Evolutionary conservation across 1,140 invertebrate species (phyloP).

Genomic region (Heterodera schachtii): DNA sequence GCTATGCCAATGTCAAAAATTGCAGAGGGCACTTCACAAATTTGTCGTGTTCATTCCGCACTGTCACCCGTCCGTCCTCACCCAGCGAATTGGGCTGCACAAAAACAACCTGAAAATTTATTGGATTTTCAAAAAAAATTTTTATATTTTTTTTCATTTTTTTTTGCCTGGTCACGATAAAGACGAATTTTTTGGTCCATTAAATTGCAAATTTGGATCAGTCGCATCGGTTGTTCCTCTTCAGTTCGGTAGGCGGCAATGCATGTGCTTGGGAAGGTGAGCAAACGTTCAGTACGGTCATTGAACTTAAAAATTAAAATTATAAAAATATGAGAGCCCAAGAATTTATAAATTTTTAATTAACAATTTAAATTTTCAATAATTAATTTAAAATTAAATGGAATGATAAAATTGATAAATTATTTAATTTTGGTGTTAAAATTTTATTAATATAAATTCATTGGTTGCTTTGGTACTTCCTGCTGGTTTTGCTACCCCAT

Average conservation of each 20-base stretch:
- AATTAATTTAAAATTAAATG: too few relatives aligned
- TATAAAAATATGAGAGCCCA: too few relatives aligned
- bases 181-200: slow-evolving; percentile 43
- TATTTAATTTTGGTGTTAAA: too few relatives aligned
- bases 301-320: slow-evolving; percentile 3
- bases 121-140: too few relatives aligned
- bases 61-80: slow-evolving; percentile 21
- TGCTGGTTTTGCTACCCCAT: too few relatives aligned
- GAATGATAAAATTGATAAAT: too few relatives aligned
- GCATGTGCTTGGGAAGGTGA: slow-evolving; percentile 62
- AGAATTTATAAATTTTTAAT: too few relatives aligned
- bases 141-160: too few relatives aligned
- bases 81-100: slow-evolving; percentile 24
- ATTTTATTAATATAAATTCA: too few relatives aligned
- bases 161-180: slow-evolving; percentile 45
- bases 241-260: slow-evolving; percentile 49
- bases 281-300: slow-evolving; percentile 49
- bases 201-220: slow-evolving; percentile 56
- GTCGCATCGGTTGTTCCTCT: slow-evolving; percentile 60
- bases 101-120: slow-evolving; percentile 15
- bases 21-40: slow-evolving; percentile 26
- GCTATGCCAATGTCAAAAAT: slow-evolving; percentile 3
- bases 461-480: too few relatives aligned
- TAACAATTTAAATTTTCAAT: too few relatives aligned
- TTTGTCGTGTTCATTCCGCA: slow-evolving; percentile 24